Conservation (phyloP, 2,888 invertebrate genomes). For the Coenonympha glycerion region DNA sequence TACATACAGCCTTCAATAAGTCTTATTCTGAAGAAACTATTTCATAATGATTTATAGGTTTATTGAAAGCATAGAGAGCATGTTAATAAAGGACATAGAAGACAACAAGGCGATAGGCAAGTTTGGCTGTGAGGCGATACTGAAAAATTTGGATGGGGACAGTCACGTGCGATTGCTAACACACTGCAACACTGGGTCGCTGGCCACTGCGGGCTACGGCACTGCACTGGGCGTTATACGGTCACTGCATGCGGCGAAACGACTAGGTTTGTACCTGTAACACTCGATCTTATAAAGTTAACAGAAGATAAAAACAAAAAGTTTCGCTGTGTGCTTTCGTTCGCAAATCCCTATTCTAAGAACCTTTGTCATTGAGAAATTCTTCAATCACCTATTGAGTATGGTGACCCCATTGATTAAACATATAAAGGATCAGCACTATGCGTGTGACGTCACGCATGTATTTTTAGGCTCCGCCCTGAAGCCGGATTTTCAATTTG, state of each 20-base stretch:
- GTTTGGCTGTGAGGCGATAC: slow-evolving; percentile 87
- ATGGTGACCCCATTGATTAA: too few relatives aligned
- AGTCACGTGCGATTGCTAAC: slow-evolving; percentile 86
- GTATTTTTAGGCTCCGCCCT: too few relatives aligned
- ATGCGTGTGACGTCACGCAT: too few relatives aligned
- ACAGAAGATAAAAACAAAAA: too few relatives aligned
- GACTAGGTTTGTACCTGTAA: slow-evolving; percentile 77
- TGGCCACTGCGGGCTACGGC: slow-evolving; percentile 97
- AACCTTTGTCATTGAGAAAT: too few relatives aligned
- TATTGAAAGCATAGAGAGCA: slow-evolving; percentile 83
- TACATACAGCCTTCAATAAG: too few relatives aligned
- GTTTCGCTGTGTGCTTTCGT: too few relatives aligned
- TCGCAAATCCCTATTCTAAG: too few relatives aligned
- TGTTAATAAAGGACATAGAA: slow-evolving; percentile 89
- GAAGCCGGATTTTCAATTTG: too few relatives aligned
- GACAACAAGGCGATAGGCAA: slow-evolving; percentile 92
- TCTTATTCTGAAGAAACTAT: too few relatives aligned
- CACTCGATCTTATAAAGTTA: background rate
- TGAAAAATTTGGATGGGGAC: slow-evolving; percentile 76
- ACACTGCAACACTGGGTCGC: slow-evolving; percentile 98
- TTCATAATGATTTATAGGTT: slow-evolving; percentile 79
- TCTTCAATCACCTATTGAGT: too few relatives aligned
- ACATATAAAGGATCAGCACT: too few relatives aligned
- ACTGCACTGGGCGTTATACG: slow-evolving; percentile 98
- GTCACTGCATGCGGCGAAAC: slow-evolving; percentile 81